A percentile compares a stretch with the other conserved stretches of the same genome.
These are phyloP conservation scores for Clanis bilineata DNA, from an alignment of 2,888 invertebrate genomes.

Conservation along the genomic window DNA sequence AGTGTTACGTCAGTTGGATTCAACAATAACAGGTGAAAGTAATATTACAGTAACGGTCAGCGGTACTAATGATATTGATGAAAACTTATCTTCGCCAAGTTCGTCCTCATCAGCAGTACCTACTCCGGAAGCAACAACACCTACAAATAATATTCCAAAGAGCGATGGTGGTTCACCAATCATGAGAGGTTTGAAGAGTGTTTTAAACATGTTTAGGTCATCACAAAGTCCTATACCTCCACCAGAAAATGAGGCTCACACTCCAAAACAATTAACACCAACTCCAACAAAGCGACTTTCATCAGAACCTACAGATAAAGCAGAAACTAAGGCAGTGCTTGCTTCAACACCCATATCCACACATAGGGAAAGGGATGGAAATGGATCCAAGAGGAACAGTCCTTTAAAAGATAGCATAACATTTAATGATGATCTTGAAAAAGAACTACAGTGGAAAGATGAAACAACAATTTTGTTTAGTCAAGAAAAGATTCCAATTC, in stretches of 20 bases:
- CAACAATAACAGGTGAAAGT: slow-evolving; percentile 32
- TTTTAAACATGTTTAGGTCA: slow-evolving; percentile 70
- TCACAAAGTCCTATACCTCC: slow-evolving; percentile 70
- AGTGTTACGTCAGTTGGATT: slow-evolving; percentile 46
- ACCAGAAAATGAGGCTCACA: slow-evolving; percentile 34
- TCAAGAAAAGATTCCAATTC: slow-evolving; percentile 66
- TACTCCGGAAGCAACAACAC: slow-evolving; percentile 71
- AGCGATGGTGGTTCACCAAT: slow-evolving; percentile 67
- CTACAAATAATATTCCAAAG: slow-evolving; percentile 61
- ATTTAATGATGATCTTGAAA: slow-evolving; percentile 71
- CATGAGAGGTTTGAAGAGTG: slow-evolving; percentile 69
- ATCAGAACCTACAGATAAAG: slow-evolving; percentile 1
- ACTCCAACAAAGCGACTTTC: slow-evolving; percentile 22
- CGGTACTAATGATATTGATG: slow-evolving; percentile 51
- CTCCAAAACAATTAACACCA: slow-evolving; percentile 24
- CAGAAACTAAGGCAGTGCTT: slow-evolving; percentile 24
- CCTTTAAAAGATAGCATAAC: slow-evolving; percentile 66
- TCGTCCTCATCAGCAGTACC: slow-evolving; percentile 57
- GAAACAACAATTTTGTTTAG: slow-evolving; percentile 67
- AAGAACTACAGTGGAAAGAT: slow-evolving; percentile 71
- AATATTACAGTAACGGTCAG: slow-evolving; percentile 52
- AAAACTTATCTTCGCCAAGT: slow-evolving; percentile 59
- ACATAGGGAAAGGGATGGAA: slow-evolving; percentile 46
- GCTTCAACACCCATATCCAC: slow-evolving; percentile 62
- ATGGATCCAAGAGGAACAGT: slow-evolving; percentile 54